Evolutionary conservation across 1,140 invertebrate genomes (phyloP), one percentile per base, ranked within the genome.

Genomic region (Archivesica marissinica): DNA sequence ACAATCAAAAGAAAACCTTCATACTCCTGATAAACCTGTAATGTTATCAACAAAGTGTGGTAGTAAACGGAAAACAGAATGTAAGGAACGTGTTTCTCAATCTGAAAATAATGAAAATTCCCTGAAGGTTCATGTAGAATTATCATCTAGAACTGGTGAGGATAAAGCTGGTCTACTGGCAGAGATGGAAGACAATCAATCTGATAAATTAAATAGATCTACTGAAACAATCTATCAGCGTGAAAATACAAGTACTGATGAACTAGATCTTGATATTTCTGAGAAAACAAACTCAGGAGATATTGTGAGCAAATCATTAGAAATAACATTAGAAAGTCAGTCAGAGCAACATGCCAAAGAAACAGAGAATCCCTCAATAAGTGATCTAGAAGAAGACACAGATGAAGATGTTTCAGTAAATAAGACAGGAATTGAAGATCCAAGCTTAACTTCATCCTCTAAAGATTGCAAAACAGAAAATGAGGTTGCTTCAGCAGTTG

Each of bases 281-380:
- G 56, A 28, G 25, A 59, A 64, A 35, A 17, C 59, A 25, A 33
- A 35, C 17, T 20, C 25, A 35, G 30, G 15, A 3, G 11, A 25
- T 17, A 35, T 35, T 13, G 30, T 13, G n/a, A 35, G 17, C 17
- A 28, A 2, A 64, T 13, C 33, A 13, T 33, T 33, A 17, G 30
- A 35, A 35, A 11, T 6, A 9, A 25, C 15, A 20, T 4, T 0
- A 35, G 23, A 17, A 64, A 64, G n/a, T 0, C 59, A 35, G 9
- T 15, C 59, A 35, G n/a, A 35, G 38, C 9, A 35, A 7, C 1
- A 0, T 17, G 15, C 33, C 15, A 64, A 7, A 7, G 25, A 20
- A 20, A 52, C 4, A 35, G 59, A 64, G 38, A 64, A 64, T 64
- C 59, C 59, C 7, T 33, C 59, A 64, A 64, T 64, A 64, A 44